Base-by-base conservation (phyloP, 2,797 vertebrate species). In the Tamandua tetradactyla region DNA sequence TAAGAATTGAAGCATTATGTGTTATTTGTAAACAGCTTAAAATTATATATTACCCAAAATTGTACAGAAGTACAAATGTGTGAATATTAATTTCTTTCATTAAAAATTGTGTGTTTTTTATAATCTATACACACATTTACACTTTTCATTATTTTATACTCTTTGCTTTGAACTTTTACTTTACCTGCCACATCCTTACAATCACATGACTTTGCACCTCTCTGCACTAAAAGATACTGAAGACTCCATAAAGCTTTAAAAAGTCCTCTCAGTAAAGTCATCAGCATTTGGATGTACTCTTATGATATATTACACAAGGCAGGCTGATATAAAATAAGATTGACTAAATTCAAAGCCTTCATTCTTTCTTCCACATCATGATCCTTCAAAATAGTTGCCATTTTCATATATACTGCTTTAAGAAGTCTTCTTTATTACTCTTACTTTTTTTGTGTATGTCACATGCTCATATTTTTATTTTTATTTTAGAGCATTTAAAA, bases 21-120 rank as follows among this genome's bases (percentile, higher is more conserved):
- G 98, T 99, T 98, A 98, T 99, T 99, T 99, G 99, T 99, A 99
- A 99, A 99, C 98, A 98, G 98, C 98, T 98, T 98, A 98, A 98
- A 98, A 98, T 98, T 97, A 98, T 98, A 98, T 98, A 98, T 98
- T 98, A 98, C 98, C 97, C 98, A 96, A 97, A 98, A 96, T 91
- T 98, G 98, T 98, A 98, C 98, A 98, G 97, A 98, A 98, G 97
- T 98, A 98, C 96, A 95, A 96, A 98, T 97, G 98, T 97, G 98
- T 98, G 98, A 96, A 97, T 97, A 96, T 96, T 97, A 97, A 97
- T 98, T 98, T 98, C 98, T 98, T 98, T 98, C 97, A 98, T 98
- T 98, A 98, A 98, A 98, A 97, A 96, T 97, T 97, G 97, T 89
- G 97, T 98, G 97, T 95, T 97, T 97, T 98, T 96, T 32, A 49